phyloP scores from a whole-genome alignment of 2,888 invertebrate species.

The Raillietiella orientalis region DNA sequence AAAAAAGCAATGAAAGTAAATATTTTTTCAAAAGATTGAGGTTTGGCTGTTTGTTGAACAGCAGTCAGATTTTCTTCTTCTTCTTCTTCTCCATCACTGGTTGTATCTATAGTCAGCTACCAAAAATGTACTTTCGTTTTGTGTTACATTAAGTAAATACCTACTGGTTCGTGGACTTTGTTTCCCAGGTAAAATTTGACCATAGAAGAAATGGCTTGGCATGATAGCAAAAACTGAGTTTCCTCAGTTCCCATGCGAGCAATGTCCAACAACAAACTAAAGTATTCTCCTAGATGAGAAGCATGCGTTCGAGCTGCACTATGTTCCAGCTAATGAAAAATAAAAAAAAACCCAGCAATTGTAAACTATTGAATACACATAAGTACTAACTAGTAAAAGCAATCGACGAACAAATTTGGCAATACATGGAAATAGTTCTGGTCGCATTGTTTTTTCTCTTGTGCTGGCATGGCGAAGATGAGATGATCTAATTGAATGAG shows the following conservation, averaged over 20 bases:
- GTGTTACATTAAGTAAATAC: no score
- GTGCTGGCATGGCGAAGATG: not conserved
- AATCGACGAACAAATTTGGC: slow-evolving; percentile 70
- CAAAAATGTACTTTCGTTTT: no score
- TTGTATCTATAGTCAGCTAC: no score
- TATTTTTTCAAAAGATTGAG: slow-evolving; percentile 80
- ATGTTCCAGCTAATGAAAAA: slow-evolving; percentile 2
- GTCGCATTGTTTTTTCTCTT: no score
- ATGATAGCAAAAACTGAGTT: slow-evolving; percentile 47
- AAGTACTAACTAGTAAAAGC: slow-evolving; percentile 33
- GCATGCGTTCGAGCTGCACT: slow-evolving; percentile 21
- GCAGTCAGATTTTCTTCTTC: slow-evolving; percentile 30
- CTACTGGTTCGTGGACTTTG: no score
- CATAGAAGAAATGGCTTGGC: slow-evolving; percentile 61
- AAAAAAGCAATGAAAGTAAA: slow-evolving; percentile 57
- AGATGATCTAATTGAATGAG: not conserved
- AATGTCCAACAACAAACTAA: slow-evolving; percentile 65
- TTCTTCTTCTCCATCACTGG: slow-evolving; percentile 32
- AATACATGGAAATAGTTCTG: no score
- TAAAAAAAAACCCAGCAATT: not conserved
- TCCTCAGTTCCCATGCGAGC: slow-evolving; percentile 85
- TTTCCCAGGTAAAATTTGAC: slow-evolving; percentile 73
- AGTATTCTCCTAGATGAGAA: slow-evolving; percentile 68
- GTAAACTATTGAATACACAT: not conserved
- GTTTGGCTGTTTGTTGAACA: slow-evolving; percentile 24